These are phyloP conservation scores for Tenrec ecaudatus DNA, from an alignment of 2,113 vertebrate species.

Conservation along the genomic window DNA sequence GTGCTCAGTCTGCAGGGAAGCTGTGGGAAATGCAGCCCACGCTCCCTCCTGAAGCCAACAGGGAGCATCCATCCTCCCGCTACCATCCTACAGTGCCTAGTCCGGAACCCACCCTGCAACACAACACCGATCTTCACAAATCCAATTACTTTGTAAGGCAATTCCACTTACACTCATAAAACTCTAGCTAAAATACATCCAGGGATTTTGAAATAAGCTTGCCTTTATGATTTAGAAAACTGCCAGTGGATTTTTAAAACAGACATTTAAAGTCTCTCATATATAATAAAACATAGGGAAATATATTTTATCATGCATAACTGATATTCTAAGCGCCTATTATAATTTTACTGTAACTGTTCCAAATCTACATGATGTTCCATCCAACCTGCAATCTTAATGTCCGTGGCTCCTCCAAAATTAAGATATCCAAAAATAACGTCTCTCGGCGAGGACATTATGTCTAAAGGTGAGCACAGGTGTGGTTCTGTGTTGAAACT, in stretches of 20 bases:
- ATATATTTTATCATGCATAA: conserved; percentile 44
- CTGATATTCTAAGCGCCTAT: conserved; percentile 15
- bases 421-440: conserved; percentile 49
- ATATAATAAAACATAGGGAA: background rate
- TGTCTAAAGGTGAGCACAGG: background rate
- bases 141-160: background rate
- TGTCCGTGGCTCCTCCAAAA: conserved; percentile 62
- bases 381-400: background rate
- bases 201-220: conserved; percentile 42
- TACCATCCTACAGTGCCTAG: rapidly evolving
- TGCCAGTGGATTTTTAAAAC: background rate
- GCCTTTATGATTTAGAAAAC: conserved; percentile 30
- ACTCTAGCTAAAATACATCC: background rate
- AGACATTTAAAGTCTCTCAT: conserved; percentile 20
- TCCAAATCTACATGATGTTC: conserved; percentile 60
- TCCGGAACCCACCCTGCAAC: background rate
- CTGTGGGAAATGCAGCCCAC: background rate
- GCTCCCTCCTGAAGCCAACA: background rate
- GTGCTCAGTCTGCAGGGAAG: too few relatives aligned
- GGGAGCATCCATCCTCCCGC: background rate
- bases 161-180: background rate
- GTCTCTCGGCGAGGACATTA: conserved; percentile 47
- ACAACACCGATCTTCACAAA: background rate
- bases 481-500: background rate
- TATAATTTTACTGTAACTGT: background rate